Evolutionary conservation across 2,797 vertebrate genomes (phyloP).

Genomic region (Oreochromis mossambicus): DNA sequence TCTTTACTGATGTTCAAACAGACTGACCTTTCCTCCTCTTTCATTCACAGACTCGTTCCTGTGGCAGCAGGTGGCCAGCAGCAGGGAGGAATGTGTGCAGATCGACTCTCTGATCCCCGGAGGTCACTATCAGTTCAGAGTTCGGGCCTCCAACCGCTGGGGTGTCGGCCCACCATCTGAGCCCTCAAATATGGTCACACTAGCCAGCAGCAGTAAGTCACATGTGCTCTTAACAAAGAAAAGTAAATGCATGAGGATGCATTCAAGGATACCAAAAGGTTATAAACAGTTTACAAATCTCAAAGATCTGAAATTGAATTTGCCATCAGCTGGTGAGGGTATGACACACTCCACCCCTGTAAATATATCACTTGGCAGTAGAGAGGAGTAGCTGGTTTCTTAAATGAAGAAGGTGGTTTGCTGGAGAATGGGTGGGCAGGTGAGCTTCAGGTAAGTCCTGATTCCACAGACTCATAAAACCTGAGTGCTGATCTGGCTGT

Average conservation of each 20-base stretch:
- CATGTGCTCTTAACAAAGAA: neutral
- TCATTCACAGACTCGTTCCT: slow-evolving; percentile 82
- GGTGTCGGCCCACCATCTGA: slow-evolving; percentile 91
- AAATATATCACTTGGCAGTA: neutral
- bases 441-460: neutral
- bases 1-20: neutral
- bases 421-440: neutral
- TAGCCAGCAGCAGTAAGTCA: slow-evolving; percentile 84
- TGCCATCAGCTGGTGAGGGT: neutral
- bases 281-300: neutral
- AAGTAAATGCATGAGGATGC: neutral
- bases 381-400: neutral
- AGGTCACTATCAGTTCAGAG: slow-evolving; percentile 94
- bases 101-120: slow-evolving; percentile 91
- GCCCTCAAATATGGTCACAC: slow-evolving; percentile 89
- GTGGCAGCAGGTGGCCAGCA: slow-evolving; percentile 93
- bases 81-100: slow-evolving; percentile 91
- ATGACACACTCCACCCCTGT: neutral
- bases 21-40: neutral
- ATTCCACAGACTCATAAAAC: neutral
- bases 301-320: neutral
- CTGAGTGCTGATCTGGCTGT: neutral
- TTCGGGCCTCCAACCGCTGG: slow-evolving; percentile 96
- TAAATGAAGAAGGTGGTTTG: neutral
- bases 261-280: neutral